These are phyloP conservation scores for Paracentrotus lividus DNA, from an alignment of 53 echinoderm and acorn worm genomes.

Conservation along the genomic window DNA sequence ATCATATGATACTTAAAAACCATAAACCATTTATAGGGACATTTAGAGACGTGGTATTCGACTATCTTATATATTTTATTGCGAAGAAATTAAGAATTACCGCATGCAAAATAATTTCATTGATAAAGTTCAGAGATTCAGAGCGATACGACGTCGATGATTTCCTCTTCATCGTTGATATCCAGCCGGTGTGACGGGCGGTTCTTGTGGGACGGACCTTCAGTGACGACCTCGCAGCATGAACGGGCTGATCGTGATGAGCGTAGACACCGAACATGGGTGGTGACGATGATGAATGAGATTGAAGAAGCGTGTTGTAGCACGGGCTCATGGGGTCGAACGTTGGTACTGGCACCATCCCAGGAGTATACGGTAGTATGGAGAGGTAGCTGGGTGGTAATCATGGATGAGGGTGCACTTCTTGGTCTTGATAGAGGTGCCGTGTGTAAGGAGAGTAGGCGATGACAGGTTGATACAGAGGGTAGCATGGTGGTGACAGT, in stretches of 20 bases:
- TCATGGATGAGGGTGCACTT: neutral
- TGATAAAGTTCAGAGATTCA: neutral
- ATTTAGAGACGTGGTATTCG: too few species aligned
- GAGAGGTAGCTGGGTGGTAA: constrained; percentile 41
- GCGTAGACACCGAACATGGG: too few species aligned
- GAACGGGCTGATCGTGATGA: constrained; percentile 32
- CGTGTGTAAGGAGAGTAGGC: constrained; percentile 50
- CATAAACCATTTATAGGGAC: too few species aligned
- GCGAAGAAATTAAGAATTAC: neutral
- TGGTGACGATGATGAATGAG: neutral
- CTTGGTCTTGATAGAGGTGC: constrained; percentile 25
- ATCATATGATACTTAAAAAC: too few species aligned
- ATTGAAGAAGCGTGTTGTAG: constrained; percentile 19
- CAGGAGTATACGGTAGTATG: constrained; percentile 4
- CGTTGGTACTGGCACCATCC: neutral
- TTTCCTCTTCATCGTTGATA: neutral
- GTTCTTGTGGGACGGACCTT: constrained; percentile 9
- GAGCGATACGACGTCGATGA: constrained; percentile 36
- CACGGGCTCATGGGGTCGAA: neutral
- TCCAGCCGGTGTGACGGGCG: neutral
- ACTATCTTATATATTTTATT: too few species aligned
- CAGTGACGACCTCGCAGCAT: constrained; percentile 22
- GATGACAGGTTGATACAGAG: constrained; percentile 17
- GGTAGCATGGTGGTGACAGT: constrained; percentile 32
- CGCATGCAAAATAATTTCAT: neutral